Evolutionary conservation across 2,113 vertebrate genomes (phyloP).

Genomic region (Prietella phreatophila): DNA sequence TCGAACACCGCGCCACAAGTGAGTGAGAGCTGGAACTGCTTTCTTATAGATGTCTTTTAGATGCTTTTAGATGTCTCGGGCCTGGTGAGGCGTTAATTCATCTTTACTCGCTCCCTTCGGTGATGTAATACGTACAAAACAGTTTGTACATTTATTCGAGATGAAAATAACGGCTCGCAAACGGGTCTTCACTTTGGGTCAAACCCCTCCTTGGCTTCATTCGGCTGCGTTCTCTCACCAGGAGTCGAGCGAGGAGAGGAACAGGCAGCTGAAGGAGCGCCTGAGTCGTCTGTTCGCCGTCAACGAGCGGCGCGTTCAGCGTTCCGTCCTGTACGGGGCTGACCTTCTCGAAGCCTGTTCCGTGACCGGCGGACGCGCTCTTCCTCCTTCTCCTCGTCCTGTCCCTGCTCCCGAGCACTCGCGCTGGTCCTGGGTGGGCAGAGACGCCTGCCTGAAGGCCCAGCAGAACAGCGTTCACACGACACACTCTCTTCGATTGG

Average conservation of each 20-base stretch:
- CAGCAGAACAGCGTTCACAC: conserved; percentile 62
- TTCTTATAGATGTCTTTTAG: not conserved
- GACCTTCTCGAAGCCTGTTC: conserved; percentile 81
- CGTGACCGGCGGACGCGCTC: conserved; percentile 51
- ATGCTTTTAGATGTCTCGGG: no score
- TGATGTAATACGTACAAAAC: no score
- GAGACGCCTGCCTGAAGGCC: conserved; percentile 71
- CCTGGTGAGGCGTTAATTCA: no score
- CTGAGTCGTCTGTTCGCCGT: conserved; percentile 79
- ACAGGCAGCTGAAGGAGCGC: conserved; percentile 80
- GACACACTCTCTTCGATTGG: conserved; percentile 64
- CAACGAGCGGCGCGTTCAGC: conserved; percentile 84
- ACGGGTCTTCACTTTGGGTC: not conserved
- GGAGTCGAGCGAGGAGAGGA: conserved; percentile 85
- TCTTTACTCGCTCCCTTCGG: no score
- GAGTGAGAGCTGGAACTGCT: not conserved
- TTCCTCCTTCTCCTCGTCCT: not conserved
- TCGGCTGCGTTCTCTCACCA: conserved; percentile 56
- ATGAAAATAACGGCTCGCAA: no score
- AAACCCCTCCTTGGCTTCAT: no score
- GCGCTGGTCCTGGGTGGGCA: conserved; percentile 79
- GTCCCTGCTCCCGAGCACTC: conserved; percentile 21
- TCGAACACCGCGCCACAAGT: conserved; percentile 61
- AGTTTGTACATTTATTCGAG: no score
- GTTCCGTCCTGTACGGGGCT: conserved; percentile 81